Conservation (phyloP, 2,888 invertebrate species). For the Zelleria hepariella region DNA sequence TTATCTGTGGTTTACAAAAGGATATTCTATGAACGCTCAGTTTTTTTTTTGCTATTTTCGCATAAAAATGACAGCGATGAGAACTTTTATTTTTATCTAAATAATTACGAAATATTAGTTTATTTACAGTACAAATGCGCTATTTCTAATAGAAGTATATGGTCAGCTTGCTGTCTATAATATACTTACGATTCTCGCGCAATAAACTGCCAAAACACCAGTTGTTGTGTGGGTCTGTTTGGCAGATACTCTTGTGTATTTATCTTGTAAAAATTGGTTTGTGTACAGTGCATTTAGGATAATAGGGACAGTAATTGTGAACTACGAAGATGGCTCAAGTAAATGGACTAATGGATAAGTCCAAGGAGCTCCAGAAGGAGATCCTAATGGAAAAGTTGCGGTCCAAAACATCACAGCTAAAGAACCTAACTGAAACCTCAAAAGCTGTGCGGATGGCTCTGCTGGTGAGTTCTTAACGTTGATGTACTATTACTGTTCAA, state of each 20-base stretch:
- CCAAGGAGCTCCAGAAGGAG: constrained; percentile 78
- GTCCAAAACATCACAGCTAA: constrained; percentile 85
- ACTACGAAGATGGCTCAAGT: constrained; percentile 34
- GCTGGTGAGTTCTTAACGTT: constrained; percentile 77
- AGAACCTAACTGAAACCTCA: constrained; percentile 87
- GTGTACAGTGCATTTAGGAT: not conserved
- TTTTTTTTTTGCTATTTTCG: not conserved
- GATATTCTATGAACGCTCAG: not conserved
- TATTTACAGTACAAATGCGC: not conserved
- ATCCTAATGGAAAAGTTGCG: constrained; percentile 93
- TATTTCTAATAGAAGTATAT: not conserved
- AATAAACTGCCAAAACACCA: not conserved
- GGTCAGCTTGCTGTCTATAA: not conserved
- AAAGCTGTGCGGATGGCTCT: constrained; percentile 90
- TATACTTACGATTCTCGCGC: not conserved
- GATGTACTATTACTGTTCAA: too few species aligned
- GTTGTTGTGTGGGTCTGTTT: not conserved
- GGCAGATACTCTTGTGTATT: not conserved
- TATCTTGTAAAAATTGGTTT: not conserved
- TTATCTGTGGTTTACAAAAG: not conserved
- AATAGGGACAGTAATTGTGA: not conserved
- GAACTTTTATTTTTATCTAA: not conserved
- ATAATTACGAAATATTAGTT: not conserved
- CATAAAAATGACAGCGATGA: not conserved
- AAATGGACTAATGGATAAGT: constrained; percentile 52